Evolutionary conservation across 2,888 invertebrate genomes (phyloP).

Genomic region (Clepsis dumicolana): DNA sequence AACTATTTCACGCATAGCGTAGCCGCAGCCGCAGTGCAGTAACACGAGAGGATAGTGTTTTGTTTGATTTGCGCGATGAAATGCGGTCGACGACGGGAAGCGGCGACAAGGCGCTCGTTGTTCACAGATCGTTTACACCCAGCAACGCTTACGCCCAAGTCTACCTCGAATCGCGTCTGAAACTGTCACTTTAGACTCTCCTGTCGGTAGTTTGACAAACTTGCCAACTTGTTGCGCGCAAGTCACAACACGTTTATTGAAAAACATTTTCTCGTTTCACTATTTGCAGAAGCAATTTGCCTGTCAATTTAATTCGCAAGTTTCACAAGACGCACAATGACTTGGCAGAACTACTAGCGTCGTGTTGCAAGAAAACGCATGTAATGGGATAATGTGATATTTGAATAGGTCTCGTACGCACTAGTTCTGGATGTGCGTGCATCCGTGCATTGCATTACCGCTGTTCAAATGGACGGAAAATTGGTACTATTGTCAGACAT

Average conservation of each 20-base stretch:
- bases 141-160: constrained; percentile 57
- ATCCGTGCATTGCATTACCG: constrained; percentile 45
- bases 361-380: constrained; percentile 36
- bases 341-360: constrained; percentile 15
- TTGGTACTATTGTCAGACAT: constrained; percentile 48
- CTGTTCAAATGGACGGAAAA: constrained; percentile 57
- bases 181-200: constrained; percentile 25
- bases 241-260: constrained; percentile 3
- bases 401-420: constrained; percentile 32
- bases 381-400: constrained; percentile 36
- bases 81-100: constrained; percentile 61
- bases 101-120: constrained; percentile 70
- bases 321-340: constrained; percentile 34
- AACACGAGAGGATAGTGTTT: constrained; percentile 64
- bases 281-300: constrained; percentile 8
- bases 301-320: constrained; percentile 17
- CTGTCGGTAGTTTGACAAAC: constrained; percentile 19
- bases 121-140: constrained; percentile 61
- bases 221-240: background rate
- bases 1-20: constrained; percentile 15
- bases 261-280: background rate
- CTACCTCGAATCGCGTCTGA: constrained; percentile 47
- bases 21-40: constrained; percentile 48
- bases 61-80: constrained; percentile 66
- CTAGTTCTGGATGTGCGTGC: constrained; percentile 34